Percentiles rank a stretch among this genome's conserved stretches.
Evolutionary conservation across 2,888 invertebrate genomes (phyloP).

Genomic region (Prenolepis imparis): DNA sequence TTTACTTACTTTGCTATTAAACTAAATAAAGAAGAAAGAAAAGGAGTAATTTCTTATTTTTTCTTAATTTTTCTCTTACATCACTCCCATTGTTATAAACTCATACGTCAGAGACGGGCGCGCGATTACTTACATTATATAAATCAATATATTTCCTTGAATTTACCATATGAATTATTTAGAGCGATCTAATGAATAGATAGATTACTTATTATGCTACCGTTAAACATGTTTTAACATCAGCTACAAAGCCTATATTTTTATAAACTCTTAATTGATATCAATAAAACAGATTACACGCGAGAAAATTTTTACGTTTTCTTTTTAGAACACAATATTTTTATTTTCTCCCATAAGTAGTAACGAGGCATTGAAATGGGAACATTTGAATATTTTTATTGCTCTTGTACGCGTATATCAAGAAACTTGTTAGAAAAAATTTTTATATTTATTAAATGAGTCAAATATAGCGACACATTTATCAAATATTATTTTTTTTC

Average conservation of each 20-base stretch:
- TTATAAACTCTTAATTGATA: conserved; percentile 31
- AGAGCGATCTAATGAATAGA: conserved; percentile 15
- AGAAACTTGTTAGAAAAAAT: background rate
- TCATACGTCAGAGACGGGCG: conserved; percentile 47
- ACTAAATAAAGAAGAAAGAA: background rate
- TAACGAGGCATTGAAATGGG: background rate
- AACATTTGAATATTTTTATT: background rate
- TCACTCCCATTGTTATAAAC: conserved; percentile 41
- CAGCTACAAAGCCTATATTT: conserved; percentile 16
- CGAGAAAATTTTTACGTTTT: background rate
- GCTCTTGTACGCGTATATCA: background rate
- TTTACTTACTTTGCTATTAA: background rate
- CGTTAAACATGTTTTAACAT: background rate
- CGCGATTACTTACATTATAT: conserved; percentile 4
- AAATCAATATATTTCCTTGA: conserved; percentile 21
- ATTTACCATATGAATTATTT: background rate
- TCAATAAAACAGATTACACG: background rate
- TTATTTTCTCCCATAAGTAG: conserved; percentile 19
- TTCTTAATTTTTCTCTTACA: conserved; percentile 23
- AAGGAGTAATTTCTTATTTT: background rate
- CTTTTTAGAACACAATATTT: conserved; percentile 7
- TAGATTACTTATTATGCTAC: conserved; percentile 2
- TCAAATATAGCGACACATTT: background rate
- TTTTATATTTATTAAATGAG: conserved; percentile 6
- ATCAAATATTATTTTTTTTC: background rate